phyloP scores from a whole-genome alignment of 2,888 invertebrate genomes.

The Creontiades dilutus region DNA sequence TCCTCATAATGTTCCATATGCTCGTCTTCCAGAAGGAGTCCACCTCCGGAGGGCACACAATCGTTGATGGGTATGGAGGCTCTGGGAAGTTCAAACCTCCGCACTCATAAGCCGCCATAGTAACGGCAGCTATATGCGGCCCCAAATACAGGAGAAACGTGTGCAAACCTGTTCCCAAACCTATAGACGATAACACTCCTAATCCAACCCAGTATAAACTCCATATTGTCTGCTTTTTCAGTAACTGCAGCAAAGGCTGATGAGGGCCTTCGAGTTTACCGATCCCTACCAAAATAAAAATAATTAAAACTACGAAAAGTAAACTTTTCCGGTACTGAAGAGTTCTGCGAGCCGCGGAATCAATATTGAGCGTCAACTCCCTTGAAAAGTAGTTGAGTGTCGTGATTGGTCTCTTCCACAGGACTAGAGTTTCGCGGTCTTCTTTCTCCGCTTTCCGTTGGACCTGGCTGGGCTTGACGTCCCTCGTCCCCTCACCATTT shows the following conservation, averaged over 20 bases:
- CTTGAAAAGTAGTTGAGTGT: conserved; percentile 89
- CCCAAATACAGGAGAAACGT: conserved; percentile 99
- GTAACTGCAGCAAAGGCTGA: conserved; percentile 68
- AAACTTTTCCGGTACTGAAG: conserved; percentile 69
- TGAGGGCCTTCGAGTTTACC: conserved; percentile 71
- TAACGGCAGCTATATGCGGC: conserved; percentile 99
- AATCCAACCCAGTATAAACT: conserved; percentile 95
- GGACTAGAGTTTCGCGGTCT: conserved; percentile 80
- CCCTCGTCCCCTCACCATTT: conserved; percentile 65
- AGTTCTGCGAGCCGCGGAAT: conserved; percentile 51
- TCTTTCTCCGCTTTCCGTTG: conserved; percentile 72
- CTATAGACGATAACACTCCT: conserved; percentile 97
- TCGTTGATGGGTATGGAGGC: conserved; percentile 98
- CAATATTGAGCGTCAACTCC: conserved; percentile 84
- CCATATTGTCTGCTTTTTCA: conserved; percentile 80
- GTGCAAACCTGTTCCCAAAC: conserved; percentile 98
- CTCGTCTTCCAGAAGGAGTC: conserved; percentile 85
- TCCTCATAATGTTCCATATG: conserved; percentile 95
- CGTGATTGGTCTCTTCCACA: conserved; percentile 89
- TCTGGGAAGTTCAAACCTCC: conserved; percentile 95
- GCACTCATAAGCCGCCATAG: conserved; percentile 98
- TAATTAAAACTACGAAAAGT: conserved; percentile 46
- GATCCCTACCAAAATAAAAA: conserved; percentile 61
- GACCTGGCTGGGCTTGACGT: neutral
- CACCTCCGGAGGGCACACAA: conserved; percentile 90